Evolutionary conservation across 2,113 vertebrate species (phyloP).

Genomic region (Cepphus grylle): DNA sequence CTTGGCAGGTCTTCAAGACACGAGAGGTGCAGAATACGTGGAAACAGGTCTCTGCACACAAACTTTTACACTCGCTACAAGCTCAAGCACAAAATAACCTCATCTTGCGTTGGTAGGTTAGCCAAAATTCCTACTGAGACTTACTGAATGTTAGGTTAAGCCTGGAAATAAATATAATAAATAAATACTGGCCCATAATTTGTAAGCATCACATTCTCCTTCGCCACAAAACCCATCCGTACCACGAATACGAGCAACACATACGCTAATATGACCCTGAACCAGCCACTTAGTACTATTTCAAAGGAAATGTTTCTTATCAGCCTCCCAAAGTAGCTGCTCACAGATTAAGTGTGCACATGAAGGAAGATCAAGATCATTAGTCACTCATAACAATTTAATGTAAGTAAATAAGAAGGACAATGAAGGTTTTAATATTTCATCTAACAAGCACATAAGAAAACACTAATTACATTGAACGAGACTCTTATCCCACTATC

Average conservation of each 20-base stretch:
- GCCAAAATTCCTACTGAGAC: neutral
- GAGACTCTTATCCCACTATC: neutral
- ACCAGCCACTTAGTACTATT: neutral
- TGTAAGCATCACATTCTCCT: neutral
- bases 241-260: neutral
- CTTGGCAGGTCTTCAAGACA: neutral
- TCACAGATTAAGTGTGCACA: accelerated
- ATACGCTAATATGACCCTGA: accelerated
- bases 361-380: neutral
- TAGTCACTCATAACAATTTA: neutral
- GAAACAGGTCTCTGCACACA: neutral
- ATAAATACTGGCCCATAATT: neutral
- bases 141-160: neutral
- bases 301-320: neutral
- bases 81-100: neutral
- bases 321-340: neutral
- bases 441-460: neutral
- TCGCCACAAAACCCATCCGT: neutral
- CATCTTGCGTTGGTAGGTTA: neutral
- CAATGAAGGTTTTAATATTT: neutral
- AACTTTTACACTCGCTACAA: neutral
- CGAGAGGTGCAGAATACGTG: neutral
- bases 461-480: neutral
- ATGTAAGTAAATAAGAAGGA: neutral
- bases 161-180: neutral